Evolutionary conservation across 1,140 invertebrate genomes (phyloP), one percentile per base, ranked within the genome.

Genomic region (Pseudomyrmex dendroicus): DNA sequence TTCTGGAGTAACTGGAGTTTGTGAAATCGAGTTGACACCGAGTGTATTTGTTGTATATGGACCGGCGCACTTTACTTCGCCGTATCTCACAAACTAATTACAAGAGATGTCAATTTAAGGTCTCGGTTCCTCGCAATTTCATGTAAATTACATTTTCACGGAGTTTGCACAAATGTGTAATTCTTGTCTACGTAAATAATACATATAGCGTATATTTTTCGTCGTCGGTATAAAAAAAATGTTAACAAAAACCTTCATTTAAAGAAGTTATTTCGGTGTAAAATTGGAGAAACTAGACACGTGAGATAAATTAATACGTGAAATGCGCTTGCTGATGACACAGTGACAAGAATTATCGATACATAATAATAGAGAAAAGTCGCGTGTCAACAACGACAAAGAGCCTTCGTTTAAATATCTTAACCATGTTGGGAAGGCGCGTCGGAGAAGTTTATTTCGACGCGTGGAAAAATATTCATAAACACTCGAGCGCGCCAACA

Each of bases 1-100:
- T 76, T 35, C 54, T 8, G 44, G 66, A 56, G 54, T 48, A 80
- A 80, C 66, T 78, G 54, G 66, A 80, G 66, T 80, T 80, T 72
- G 76, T 10, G 76, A 80, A 17, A 72, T 48, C 44, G 56, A 80
- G 76, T 59, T 80, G 66, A 80, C 61, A 68, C 64, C 17, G 52
- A 48, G 54, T 48, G 52, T 57, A 56, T 70, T 20, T 59, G 68
- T 72, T 80, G 44, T 59, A 54, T 25, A 48, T 35, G 10, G 44
- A 61, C 54, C 50, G 48, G 46, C 59, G 59, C 35, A 35, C 35
- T 52, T 2, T 9, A 62, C n/a, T 48, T 64, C 64, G 35, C n/a
- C 17, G 13, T 25, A 56, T 77, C 48, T 46, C 62, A 35, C 17
- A 7, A 25, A 77, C 22, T 77, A 77, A 77, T 77, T 77, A 76